Percentiles rank a stretch among this genome's conserved stretches.
Conservation (phyloP, 2,888 invertebrate species). For the Drosophila mulleri region DNA sequence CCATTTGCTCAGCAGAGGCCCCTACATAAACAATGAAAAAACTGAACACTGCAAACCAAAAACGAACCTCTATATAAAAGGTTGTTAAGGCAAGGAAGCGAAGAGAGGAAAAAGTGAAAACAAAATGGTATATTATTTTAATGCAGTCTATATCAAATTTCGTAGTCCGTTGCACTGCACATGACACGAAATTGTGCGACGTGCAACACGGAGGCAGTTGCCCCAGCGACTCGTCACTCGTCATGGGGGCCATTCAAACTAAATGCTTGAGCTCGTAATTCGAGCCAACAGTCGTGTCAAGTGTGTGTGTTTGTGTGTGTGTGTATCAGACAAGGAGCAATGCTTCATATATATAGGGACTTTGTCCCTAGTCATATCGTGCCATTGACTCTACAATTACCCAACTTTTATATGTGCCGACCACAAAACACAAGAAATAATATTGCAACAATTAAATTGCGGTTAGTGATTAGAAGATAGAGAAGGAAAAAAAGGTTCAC, state of each 20-base stretch:
- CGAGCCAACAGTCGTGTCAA: conserved; percentile 75
- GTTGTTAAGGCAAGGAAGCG: conserved; percentile 19
- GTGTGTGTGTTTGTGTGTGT: conserved; percentile 49
- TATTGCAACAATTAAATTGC: conserved; percentile 63
- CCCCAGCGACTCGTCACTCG: conserved; percentile 51
- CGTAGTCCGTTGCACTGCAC: conserved; percentile 41
- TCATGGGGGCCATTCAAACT: conserved; percentile 47
- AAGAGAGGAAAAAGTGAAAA: conserved; percentile 49
- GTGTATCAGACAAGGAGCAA: conserved; percentile 57
- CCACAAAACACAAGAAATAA: conserved; percentile 47
- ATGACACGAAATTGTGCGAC: conserved; percentile 55
- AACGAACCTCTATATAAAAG: conserved; percentile 45
- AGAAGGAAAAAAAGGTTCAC: conserved; percentile 42
- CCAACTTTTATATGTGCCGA: conserved; percentile 43
- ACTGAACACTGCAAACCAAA: conserved; percentile 2
- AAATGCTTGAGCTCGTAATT: conserved; percentile 62
- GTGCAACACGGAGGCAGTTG: conserved; percentile 28
- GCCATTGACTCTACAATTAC: conserved; percentile 41
- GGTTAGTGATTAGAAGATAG: conserved; percentile 59
- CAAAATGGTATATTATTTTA: conserved; percentile 72
- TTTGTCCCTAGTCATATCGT: conserved; percentile 11
- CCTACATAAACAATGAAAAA: conserved; percentile 23
- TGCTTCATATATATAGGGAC: conserved; percentile 11
- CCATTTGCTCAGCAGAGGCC: conserved; percentile 60
- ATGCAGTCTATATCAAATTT: conserved; percentile 74